phyloP scores from a whole-genome alignment of 2,113 vertebrate species.

The Datnioides undecimradiatus region DNA sequence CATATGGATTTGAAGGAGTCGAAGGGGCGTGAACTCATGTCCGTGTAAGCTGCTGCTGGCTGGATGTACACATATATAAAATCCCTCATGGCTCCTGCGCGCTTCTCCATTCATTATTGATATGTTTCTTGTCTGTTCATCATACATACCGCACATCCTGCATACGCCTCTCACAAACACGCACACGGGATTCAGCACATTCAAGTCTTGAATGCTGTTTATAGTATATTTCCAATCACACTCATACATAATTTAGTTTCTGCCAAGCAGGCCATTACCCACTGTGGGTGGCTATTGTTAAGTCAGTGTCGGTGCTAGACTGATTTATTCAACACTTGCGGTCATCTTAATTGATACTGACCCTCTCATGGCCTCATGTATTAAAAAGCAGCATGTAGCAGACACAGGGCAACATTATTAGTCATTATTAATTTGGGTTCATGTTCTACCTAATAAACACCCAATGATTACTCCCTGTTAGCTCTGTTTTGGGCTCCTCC shows the following conservation, averaged over 20 bases:
- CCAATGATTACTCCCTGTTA: too few relatives aligned
- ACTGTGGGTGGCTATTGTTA: background rate
- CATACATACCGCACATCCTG: background rate
- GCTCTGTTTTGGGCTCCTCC: too few relatives aligned
- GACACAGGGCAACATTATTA: too few relatives aligned
- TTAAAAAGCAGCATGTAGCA: too few relatives aligned
- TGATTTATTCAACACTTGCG: background rate
- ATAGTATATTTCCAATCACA: background rate
- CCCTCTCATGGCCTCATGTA: background rate
- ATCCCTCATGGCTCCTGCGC: fast-evolving
- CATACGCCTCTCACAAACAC: background rate
- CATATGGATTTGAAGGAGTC: background rate
- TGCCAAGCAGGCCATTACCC: background rate
- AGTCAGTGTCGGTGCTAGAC: background rate
- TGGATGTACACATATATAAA: background rate
- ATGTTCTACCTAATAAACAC: too few relatives aligned
- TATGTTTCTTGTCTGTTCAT: background rate
- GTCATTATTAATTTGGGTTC: too few relatives aligned
- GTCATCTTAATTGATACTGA: background rate
- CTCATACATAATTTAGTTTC: background rate
- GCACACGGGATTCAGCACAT: background rate
- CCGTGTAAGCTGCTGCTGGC: background rate
- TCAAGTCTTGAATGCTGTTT: background rate
- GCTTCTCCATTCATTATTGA: background rate
- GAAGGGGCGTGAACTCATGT: background rate